phyloP scores from a whole-genome alignment of 2,888 invertebrate species.

The Chelonus formosanus region DNA sequence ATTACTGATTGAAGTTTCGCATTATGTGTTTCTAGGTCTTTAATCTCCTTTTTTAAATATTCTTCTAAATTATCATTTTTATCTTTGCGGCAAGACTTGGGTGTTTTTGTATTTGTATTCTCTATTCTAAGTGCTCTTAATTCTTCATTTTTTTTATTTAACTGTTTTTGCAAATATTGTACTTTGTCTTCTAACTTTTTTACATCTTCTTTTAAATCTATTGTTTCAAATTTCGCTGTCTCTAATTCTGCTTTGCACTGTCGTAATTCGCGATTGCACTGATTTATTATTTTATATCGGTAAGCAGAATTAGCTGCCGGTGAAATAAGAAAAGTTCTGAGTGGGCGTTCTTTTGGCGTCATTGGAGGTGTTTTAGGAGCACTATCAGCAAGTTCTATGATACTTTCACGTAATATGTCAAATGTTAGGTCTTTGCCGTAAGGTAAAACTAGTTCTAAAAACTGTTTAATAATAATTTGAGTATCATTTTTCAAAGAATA shows the following conservation, averaged over 20 bases:
- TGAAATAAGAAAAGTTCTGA: conserved; percentile 56
- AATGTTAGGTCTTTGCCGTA: conserved; percentile 63
- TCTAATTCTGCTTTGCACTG: conserved; percentile 70
- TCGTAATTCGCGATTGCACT: conserved; percentile 65
- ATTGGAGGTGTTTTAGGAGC: conserved; percentile 37
- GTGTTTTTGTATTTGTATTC: conserved; percentile 52
- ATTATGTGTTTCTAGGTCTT: conserved; percentile 68
- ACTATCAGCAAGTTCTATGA: conserved; percentile 57
- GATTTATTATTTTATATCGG: conserved; percentile 59
- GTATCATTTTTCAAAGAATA: conserved; percentile 68
- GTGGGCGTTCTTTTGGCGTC: conserved; percentile 47
- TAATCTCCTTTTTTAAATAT: conserved; percentile 66
- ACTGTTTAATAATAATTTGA: conserved; percentile 69
- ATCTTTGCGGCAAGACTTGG: conserved; percentile 57
- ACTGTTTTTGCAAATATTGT: conserved; percentile 68
- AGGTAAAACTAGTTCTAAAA: conserved; percentile 68
- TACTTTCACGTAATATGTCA: conserved; percentile 65
- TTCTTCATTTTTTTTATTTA: conserved; percentile 62
- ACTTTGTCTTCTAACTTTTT: conserved; percentile 67
- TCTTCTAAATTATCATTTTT: conserved; percentile 51
- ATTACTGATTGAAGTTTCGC: conserved; percentile 67
- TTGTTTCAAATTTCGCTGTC: conserved; percentile 72
- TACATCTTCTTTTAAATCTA: conserved; percentile 72
- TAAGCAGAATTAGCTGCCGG: conserved; percentile 53
- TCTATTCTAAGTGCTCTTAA: conserved; percentile 61